Conservation (phyloP, 2,797 vertebrate genomes). For the Lithobates sylvaticus region DNA sequence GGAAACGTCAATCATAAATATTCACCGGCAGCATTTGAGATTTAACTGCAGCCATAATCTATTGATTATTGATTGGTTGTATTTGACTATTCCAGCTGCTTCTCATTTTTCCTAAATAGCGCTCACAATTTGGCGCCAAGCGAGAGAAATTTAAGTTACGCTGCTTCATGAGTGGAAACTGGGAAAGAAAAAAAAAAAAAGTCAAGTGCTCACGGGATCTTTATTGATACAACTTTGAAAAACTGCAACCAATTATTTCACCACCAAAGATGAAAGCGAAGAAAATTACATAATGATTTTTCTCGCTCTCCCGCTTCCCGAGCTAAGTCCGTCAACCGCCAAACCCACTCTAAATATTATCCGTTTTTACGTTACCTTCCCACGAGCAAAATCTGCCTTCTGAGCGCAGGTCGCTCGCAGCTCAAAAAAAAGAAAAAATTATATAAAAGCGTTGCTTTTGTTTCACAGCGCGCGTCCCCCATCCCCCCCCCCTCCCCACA, state of each 20-base stretch:
- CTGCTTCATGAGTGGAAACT: too few relatives aligned
- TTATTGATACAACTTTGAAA: constrained; percentile 25
- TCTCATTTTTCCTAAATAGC: too few relatives aligned
- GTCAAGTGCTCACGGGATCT: constrained; percentile 19
- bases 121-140: too few relatives aligned
- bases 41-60: too few relatives aligned
- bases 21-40: too few relatives aligned
- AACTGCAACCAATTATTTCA: constrained; percentile 15
- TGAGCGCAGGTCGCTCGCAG: not conserved
- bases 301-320: not conserved
- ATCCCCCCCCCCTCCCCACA: too few relatives aligned
- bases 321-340: constrained; percentile 5
- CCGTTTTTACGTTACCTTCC: not conserved
- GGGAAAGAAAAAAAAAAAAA: not conserved
- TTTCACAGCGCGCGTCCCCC: not conserved
- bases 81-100: too few relatives aligned
- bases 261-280: constrained; percentile 23
- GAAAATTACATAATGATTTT: constrained; percentile 42
- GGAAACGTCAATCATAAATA: too few relatives aligned
- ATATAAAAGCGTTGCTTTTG: constrained; percentile 17
- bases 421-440: not conserved
- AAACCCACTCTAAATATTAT: not conserved
- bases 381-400: not conserved
- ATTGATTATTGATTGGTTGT: too few relatives aligned
- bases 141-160: too few relatives aligned